Conservation (phyloP, 2,113 vertebrate genomes). For the Phylloscopus trochiloides region DNA sequence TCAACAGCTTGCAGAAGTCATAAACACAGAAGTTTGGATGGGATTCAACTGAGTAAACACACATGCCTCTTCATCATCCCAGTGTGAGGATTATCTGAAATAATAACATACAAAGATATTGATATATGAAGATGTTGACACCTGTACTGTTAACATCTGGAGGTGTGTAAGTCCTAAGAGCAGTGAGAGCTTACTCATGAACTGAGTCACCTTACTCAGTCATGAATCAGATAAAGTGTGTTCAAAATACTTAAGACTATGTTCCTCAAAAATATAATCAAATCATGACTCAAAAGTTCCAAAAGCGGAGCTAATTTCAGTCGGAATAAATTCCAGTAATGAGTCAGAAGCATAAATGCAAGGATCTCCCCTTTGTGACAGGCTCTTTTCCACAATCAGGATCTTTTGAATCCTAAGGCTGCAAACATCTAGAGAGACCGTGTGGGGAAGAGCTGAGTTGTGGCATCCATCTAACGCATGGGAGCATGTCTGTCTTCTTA, state of each 20-base stretch:
- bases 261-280: not conserved
- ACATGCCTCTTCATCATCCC: not conserved
- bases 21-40: not conserved
- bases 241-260: not conserved
- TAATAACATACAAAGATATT: not conserved
- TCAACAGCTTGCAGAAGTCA: not conserved
- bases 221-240: not conserved
- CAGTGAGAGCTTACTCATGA: not conserved
- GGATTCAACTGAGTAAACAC: not conserved
- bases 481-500: not conserved
- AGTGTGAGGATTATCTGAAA: not conserved
- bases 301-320: not conserved
- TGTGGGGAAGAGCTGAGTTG: not conserved
- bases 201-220: not conserved
- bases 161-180: not conserved
- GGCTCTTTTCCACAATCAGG: not conserved
- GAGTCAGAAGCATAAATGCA: not conserved
- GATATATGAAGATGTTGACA: not conserved
- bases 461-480: not conserved
- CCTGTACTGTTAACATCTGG: not conserved
- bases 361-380: not conserved
- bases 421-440: not conserved
- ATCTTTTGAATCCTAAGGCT: not conserved
- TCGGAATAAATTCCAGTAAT: not conserved
- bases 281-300: not conserved